Evolutionary conservation across 2,797 vertebrate species (phyloP).

Genomic region (Molossus molossus): DNA sequence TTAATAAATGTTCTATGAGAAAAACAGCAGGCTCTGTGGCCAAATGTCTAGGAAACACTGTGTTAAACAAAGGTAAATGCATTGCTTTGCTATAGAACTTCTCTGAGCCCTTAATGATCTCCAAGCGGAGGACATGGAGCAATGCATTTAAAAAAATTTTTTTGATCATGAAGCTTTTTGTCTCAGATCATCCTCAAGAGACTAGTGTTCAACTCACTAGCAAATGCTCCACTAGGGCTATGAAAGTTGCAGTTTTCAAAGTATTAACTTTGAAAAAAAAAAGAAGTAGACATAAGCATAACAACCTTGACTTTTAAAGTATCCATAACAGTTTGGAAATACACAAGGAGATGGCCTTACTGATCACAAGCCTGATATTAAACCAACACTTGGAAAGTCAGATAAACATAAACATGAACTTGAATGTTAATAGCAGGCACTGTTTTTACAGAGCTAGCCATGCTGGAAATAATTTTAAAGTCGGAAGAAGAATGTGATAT

Average conservation of each 20-base stretch:
- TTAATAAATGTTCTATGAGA: neutral
- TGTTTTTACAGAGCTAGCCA: neutral
- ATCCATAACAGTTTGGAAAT: neutral
- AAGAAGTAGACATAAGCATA: neutral
- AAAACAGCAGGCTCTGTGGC: neutral
- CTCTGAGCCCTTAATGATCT: constrained; percentile 24
- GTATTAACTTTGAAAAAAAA: constrained; percentile 30
- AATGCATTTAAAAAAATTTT: neutral
- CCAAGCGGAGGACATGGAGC: neutral
- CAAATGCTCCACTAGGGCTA: neutral
- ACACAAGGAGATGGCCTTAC: neutral
- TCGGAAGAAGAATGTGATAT: neutral
- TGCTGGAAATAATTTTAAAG: neutral
- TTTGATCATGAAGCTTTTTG: neutral
- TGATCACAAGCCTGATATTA: neutral
- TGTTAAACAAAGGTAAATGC: neutral
- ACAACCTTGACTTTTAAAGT: neutral
- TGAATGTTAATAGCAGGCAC: neutral
- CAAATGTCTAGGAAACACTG: constrained; percentile 49
- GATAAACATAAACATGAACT: neutral
- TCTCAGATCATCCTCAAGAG: constrained; percentile 6
- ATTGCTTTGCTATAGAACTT: neutral
- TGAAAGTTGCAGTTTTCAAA: constrained; percentile 41
- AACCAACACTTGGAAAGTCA: neutral
- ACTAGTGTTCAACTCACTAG: neutral